Evolutionary conservation across 1,140 invertebrate genomes (phyloP).

Genomic region (Caenorhabditis briggsae): DNA sequence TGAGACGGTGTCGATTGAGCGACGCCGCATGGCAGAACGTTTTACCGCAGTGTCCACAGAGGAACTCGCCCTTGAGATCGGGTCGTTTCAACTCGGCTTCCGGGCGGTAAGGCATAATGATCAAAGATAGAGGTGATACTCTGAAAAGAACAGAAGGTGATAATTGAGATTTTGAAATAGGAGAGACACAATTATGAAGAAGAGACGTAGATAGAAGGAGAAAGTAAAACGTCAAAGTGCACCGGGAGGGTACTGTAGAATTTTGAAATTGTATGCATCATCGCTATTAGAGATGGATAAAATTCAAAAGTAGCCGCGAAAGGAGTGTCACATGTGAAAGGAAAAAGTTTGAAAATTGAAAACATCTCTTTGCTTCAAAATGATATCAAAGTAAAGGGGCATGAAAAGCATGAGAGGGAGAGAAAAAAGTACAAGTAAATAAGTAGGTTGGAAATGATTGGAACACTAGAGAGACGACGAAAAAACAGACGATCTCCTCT

Average conservation of each 20-base stretch:
- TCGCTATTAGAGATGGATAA: neutral
- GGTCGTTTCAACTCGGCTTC: conserved; percentile 62
- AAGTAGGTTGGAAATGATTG: conserved; percentile 4
- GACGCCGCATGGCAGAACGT: conserved; percentile 64
- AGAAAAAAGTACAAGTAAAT: conserved; percentile 49
- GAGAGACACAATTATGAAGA: neutral
- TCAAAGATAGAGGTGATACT: neutral
- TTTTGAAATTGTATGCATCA: no score
- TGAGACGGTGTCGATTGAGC: conserved; percentile 63
- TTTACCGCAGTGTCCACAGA: conserved; percentile 62
- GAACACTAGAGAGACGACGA: neutral
- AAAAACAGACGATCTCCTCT: neutral
- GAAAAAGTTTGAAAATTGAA: neutral
- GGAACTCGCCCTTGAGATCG: conserved; percentile 65
- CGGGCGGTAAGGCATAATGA: conserved; percentile 63
- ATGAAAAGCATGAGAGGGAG: conserved; percentile 25
- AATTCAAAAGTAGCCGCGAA: conserved; percentile 5
- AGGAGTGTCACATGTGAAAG: neutral
- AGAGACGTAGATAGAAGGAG: no score
- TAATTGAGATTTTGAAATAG: neutral
- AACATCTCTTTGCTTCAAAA: conserved; percentile 12
- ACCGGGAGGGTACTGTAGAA: no score
- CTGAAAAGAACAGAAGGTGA: neutral
- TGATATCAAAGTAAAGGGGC: neutral
- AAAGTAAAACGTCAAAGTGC: no score